These are phyloP conservation scores for Semicossyphus pulcher DNA, from an alignment of 2,113 vertebrate genomes.

Conservation along the genomic window DNA sequence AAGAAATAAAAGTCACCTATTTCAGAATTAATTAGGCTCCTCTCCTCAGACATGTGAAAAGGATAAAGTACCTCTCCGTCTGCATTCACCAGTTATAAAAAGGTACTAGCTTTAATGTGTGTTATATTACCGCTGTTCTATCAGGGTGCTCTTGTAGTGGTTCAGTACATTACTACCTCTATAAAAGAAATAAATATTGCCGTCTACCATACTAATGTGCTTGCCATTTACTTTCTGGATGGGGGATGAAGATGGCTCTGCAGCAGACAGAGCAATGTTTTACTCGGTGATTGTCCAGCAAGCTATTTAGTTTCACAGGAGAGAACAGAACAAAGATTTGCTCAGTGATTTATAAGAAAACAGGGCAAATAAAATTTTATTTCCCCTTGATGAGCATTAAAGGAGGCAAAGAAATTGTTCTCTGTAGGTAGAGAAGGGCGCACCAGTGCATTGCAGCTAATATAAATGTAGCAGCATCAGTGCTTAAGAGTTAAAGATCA, in stretches of 20 bases:
- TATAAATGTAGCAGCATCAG: constrained; percentile 45
- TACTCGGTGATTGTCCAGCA: constrained; percentile 69
- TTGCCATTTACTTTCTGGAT: constrained; percentile 81
- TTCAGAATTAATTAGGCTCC: constrained; percentile 83
- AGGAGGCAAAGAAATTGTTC: constrained; percentile 56
- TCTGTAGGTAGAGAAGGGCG: constrained; percentile 32
- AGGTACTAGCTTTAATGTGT: constrained; percentile 82
- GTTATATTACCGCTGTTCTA: constrained; percentile 83
- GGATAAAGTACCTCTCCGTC: constrained; percentile 79
- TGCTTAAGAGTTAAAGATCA: constrained; percentile 1
- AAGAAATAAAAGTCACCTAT: constrained; percentile 85
- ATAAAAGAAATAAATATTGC: constrained; percentile 86
- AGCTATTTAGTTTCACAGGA: constrained; percentile 67
- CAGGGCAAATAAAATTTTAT: constrained; percentile 69
- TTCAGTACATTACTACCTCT: constrained; percentile 82
- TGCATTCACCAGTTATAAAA: constrained; percentile 80
- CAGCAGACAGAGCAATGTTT: constrained; percentile 65
- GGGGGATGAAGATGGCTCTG: constrained; percentile 68
- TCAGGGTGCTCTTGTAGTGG: constrained; percentile 73
- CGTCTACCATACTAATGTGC: constrained; percentile 82
- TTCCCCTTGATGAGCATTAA: constrained; percentile 67
- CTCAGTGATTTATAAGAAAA: constrained; percentile 75
- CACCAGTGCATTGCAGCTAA: constrained; percentile 35
- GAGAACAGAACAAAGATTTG: constrained; percentile 76
- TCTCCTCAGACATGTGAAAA: constrained; percentile 74